Evolutionary conservation across 2,888 invertebrate species (phyloP).

Genomic region (Aporophyla nigra): DNA sequence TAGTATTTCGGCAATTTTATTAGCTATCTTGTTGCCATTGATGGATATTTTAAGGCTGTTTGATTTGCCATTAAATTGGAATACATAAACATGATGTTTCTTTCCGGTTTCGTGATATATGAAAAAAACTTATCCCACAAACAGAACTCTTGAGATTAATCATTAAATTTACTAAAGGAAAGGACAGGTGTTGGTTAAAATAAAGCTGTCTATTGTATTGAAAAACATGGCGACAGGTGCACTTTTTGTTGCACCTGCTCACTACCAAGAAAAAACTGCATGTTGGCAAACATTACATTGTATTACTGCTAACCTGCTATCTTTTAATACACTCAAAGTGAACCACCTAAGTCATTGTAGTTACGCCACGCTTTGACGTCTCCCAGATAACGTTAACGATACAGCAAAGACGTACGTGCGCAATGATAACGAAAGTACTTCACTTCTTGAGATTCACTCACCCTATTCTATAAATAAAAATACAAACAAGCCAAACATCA

Average conservation of each 20-base stretch:
- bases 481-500: constrained; percentile 40
- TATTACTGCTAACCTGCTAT: not conserved
- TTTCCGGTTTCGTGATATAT: constrained; percentile 1
- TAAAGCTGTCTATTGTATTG: constrained; percentile 14
- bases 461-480: constrained; percentile 40
- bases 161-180: not conserved
- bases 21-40: constrained; percentile 25
- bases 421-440: constrained; percentile 41
- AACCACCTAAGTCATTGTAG: constrained; percentile 30
- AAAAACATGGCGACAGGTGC: constrained; percentile 25
- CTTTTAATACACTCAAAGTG: constrained; percentile 18
- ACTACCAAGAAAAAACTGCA: not conserved
- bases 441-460: constrained; percentile 22
- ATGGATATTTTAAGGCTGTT: constrained; percentile 32
- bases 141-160: no score
- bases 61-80: constrained; percentile 16
- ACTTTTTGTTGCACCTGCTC: constrained; percentile 20
- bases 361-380: constrained; percentile 27
- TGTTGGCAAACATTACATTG: not conserved
- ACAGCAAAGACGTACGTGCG: constrained; percentile 28
- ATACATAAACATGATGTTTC: not conserved
- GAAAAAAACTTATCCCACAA: not conserved
- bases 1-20: constrained; percentile 21
- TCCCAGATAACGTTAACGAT: constrained; percentile 44
- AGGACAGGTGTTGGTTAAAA: constrained; percentile 18